Percentiles rank a stretch among this genome's conserved stretches.
Conservation (phyloP, 2,888 invertebrate species). For the Drosophila greeni region DNA sequence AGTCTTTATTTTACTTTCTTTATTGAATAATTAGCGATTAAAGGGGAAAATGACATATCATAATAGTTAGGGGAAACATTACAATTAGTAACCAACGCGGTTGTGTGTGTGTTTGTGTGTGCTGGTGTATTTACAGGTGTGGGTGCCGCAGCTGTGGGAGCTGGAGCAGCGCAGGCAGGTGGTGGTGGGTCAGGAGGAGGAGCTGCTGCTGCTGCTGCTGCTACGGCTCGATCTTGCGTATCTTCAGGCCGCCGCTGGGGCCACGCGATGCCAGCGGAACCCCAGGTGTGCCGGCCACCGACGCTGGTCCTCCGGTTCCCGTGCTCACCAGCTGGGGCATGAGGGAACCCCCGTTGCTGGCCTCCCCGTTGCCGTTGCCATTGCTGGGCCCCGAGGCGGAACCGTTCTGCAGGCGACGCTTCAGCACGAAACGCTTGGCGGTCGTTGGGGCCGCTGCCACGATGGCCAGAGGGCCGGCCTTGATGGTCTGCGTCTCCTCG, state of each 20-base stretch:
- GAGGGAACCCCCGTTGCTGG: conserved; percentile 27
- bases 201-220: conserved; percentile 8
- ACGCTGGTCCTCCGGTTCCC: conserved; percentile 1
- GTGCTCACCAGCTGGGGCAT: conserved; percentile 54
- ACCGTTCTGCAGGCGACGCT: conserved; percentile 71
- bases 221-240: conserved; percentile 70
- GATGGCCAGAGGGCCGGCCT: conserved; percentile 41
- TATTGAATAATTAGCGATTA: conserved; percentile 9
- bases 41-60: background rate
- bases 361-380: conserved; percentile 20
- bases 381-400: conserved; percentile 31
- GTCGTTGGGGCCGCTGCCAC: conserved; percentile 36
- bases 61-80: background rate
- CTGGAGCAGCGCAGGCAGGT: conserved; percentile 43
- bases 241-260: conserved; percentile 58
- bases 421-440: conserved; percentile 70
- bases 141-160: conserved; percentile 55
- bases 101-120: background rate
- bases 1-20: conserved; percentile 24
- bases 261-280: conserved; percentile 32
- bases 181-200: conserved; percentile 23
- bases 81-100: conserved; percentile 1
- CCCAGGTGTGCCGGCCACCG: background rate
- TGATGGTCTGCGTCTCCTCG: conserved; percentile 50
- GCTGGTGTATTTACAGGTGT: conserved; percentile 54